Conservation (phyloP, 2,797 vertebrate genomes). For the Myotis findleyi region DNA sequence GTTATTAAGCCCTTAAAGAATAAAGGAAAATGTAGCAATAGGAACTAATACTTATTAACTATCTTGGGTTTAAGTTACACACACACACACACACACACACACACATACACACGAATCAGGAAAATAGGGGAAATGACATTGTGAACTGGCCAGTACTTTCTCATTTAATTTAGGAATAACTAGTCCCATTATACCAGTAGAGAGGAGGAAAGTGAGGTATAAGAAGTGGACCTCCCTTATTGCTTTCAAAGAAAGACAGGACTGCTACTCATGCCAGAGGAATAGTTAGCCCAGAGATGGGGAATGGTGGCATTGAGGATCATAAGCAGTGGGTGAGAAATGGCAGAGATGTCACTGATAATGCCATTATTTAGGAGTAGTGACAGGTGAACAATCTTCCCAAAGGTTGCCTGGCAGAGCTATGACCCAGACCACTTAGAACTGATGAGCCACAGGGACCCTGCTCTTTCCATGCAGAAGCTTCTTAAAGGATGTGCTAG, state of each 20-base stretch:
- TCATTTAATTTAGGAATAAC: background rate
- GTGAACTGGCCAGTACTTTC: fast-evolving
- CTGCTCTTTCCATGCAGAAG: background rate
- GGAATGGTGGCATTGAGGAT: fast-evolving
- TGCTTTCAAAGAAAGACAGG: background rate
- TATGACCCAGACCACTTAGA: background rate
- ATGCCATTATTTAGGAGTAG: background rate
- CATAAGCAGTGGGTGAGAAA: background rate
- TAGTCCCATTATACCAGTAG: background rate
- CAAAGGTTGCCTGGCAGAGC: background rate
- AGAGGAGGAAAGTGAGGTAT: background rate
- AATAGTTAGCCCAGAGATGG: too few species aligned
- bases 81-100: background rate
- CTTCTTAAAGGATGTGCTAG: background rate
- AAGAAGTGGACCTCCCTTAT: background rate
- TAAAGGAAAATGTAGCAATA: background rate
- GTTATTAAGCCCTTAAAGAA: background rate
- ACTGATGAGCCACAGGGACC: background rate
- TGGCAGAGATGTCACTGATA: background rate
- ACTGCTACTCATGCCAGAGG: fast-evolving
- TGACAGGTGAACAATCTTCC: background rate
- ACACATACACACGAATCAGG: fast-evolving
- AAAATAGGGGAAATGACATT: background rate
- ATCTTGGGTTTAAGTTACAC: background rate
- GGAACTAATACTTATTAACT: background rate